Conservation (phyloP, 1,140 invertebrate genomes). For the Cephus cinctus region DNA sequence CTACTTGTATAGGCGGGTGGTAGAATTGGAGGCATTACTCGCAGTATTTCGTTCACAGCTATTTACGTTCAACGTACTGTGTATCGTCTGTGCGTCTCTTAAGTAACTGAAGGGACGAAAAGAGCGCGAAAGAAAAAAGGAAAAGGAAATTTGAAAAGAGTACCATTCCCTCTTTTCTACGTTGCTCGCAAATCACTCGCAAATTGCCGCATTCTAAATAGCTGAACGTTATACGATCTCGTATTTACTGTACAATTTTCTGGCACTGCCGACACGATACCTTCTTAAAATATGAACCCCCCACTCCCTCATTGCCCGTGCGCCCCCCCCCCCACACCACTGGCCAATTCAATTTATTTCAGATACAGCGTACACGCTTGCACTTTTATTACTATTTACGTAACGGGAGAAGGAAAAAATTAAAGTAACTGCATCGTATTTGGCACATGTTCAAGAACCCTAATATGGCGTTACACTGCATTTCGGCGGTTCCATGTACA, state of each 20-base stretch:
- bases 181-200: no score
- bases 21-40: no score
- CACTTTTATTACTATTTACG: conserved; percentile 30
- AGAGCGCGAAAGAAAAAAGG: no score
- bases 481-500: no score
- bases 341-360: conserved; percentile 34
- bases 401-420: conserved; percentile 17
- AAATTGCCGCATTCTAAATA: not conserved
- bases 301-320: not conserved
- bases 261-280: not conserved
- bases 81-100: no score
- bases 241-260: not conserved
- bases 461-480: conserved; percentile 27
- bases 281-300: not conserved
- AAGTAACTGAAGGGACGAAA: no score
- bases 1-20: no score
- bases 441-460: conserved; percentile 33
- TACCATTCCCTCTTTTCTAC: no score
- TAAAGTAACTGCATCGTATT: conserved; percentile 22
- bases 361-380: conserved; percentile 14
- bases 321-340: conserved; percentile 5
- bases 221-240: not conserved
- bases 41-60: no score
- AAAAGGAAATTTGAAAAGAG: no score
- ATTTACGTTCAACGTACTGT: no score